Evolutionary conservation across 2,888 invertebrate genomes (phyloP).

Genomic region (Helleia helle): DNA sequence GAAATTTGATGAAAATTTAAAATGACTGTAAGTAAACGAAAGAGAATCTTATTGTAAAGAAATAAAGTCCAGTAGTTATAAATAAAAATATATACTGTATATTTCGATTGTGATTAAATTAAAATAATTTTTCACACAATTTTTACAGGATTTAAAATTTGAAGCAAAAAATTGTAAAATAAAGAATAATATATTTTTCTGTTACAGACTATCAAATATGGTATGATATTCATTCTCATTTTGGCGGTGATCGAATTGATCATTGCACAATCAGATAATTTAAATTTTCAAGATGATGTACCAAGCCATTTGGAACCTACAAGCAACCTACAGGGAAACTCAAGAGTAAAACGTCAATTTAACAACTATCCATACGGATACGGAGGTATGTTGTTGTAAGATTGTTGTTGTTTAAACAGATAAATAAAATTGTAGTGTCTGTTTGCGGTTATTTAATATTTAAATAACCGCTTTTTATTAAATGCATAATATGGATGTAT

Average conservation of each 20-base stretch:
- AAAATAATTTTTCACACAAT: no score
- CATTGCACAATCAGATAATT: neutral
- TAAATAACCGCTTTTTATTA: no score
- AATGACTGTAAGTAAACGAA: conserved; percentile 4
- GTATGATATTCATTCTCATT: neutral
- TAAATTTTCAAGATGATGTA: neutral
- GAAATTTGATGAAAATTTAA: neutral
- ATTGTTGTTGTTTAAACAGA: no score
- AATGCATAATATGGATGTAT: no score
- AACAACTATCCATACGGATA: conserved; percentile 15
- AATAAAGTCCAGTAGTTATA: no score
- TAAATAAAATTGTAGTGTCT: no score
- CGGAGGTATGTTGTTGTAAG: neutral
- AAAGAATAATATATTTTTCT: neutral
- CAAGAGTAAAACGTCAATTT: conserved; percentile 17
- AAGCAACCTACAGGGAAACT: neutral
- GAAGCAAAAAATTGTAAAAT: no score
- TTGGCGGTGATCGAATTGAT: neutral
- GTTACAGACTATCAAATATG: conserved; percentile 11
- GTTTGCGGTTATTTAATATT: no score
- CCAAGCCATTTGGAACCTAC: neutral
- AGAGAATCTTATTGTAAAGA: no score
- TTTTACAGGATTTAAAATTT: no score
- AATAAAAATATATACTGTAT: no score
- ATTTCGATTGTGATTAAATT: no score